Percentiles rank a stretch among this genome's conserved stretches.
These are phyloP conservation scores for Ellobius talpinus DNA, from an alignment of 2,113 vertebrate genomes.

Conservation along the genomic window DNA sequence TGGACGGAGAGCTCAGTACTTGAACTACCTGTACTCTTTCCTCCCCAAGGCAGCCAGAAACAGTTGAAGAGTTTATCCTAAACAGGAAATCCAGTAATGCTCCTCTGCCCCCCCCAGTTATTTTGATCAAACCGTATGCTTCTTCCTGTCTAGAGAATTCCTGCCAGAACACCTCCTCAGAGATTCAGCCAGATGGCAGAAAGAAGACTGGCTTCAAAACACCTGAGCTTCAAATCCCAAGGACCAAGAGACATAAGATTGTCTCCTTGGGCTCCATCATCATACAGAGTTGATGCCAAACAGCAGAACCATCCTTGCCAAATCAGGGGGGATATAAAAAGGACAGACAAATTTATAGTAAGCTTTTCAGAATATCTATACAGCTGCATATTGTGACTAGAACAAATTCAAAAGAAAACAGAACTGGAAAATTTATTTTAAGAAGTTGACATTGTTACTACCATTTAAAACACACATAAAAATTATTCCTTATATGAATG, in stretches of 20 bases:
- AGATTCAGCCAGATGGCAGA: constrained; percentile 38
- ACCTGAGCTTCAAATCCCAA: constrained; percentile 42
- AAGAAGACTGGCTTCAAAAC: background rate
- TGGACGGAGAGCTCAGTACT: background rate
- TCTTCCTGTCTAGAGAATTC: background rate
- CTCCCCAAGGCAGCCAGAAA: background rate
- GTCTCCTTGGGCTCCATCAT: background rate
- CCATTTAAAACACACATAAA: constrained; percentile 3
- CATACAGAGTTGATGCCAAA: constrained; percentile 23
- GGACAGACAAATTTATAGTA: background rate
- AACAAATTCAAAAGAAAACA: background rate
- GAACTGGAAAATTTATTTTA: background rate
- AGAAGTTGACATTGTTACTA: background rate
- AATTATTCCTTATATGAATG: background rate
- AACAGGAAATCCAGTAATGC: background rate
- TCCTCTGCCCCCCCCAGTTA: background rate
- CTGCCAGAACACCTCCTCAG: background rate
- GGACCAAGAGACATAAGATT: background rate
- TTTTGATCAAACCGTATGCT: constrained; percentile 16
- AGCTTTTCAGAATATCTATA: background rate
- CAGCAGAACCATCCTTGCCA: background rate
- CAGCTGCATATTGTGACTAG: background rate
- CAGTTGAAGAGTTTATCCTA: background rate
- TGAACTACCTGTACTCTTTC: accelerated
- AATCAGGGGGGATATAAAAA: constrained; percentile 35